Conservation (phyloP, 2,888 invertebrate genomes). For the Netelia inedita region DNA sequence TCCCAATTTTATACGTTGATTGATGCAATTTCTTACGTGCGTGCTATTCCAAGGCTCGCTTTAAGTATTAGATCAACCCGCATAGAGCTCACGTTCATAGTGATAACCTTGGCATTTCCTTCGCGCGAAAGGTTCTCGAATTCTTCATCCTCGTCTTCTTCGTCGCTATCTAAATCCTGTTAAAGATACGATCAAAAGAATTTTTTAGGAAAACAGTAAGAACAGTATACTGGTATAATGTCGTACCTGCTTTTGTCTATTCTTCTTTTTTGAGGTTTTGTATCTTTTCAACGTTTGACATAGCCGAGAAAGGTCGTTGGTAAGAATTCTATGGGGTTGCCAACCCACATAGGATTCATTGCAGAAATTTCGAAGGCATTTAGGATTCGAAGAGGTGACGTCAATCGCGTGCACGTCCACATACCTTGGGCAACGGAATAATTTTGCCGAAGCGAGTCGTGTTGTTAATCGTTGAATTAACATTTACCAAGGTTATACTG, state of each 20-base stretch:
- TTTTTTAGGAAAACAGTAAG: not conserved
- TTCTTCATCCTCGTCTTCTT: conserved; percentile 85
- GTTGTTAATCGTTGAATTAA: conserved; percentile 26
- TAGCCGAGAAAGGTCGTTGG: not conserved
- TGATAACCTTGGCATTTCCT: conserved; percentile 89
- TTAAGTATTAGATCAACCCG: conserved; percentile 91
- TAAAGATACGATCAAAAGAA: not conserved
- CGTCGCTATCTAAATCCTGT: conserved; percentile 79
- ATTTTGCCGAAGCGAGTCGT: conserved; percentile 16
- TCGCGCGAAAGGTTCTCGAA: conserved; percentile 86
- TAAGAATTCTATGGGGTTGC: conserved; percentile 3
- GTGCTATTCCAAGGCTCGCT: conserved; percentile 89
- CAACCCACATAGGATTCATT: not conserved
- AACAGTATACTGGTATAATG: not conserved
- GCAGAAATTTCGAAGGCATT: not conserved
- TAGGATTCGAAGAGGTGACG: conserved; percentile 27
- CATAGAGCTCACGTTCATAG: conserved; percentile 88
- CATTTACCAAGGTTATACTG: conserved; percentile 28
- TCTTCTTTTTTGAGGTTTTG: conserved; percentile 52
- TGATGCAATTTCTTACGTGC: conserved; percentile 87
- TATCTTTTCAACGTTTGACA: conserved; percentile 34
- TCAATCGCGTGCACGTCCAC: conserved; percentile 28
- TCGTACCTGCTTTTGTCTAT: conserved; percentile 34
- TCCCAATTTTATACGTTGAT: conserved; percentile 11
- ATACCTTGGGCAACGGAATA: conserved; percentile 1